Evolutionary conservation across 2,797 vertebrate genomes (phyloP), one percentile per base, ranked within the genome.

Genomic region (Periophthalmus magnuspinnatus): DNA sequence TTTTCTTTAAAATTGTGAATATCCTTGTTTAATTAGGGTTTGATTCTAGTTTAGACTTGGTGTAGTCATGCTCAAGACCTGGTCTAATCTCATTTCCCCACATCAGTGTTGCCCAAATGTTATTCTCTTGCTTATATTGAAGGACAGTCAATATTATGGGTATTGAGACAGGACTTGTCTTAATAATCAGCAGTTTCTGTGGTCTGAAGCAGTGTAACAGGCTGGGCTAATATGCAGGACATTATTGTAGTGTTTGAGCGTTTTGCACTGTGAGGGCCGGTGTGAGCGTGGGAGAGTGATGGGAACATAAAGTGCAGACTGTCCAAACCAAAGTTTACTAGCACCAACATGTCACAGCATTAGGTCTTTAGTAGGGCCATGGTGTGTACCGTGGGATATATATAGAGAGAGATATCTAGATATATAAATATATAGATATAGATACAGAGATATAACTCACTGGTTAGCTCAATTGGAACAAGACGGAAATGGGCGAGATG

Each of bases 211-310:
- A 66, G 65, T 17, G 45, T 47, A 82, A 75, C 62, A 41, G 58
- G 47, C 28, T 68, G 48, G 72, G 67, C 64, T n/a, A n/a, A 70
- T 62, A 69, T 54, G 63, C 9, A 45, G 33, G 68, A 36, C 36
- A 54, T 71, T 59, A 74, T 77, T 65, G 67, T 38, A 16, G 62
- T 72, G 47, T 76, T 21, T 32, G 71, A 80, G 78, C 48, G 14
- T 83, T 85, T 65, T 66, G 32, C 77, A 73, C 76, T 70, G 61
- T 64, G 72, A 70, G 57, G 74, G 72, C 45, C 63, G 84, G 83
- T 75, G 84, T 70, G 82, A 81, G 86, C 58, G 78, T 88, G 84
- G 82, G 80, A 74, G 81, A 77, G 75, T 61, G 67, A 68, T 66
- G 78, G 76, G 64, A 84, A 75, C 62, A 67, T 67, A 80, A 10